phyloP scores from a whole-genome alignment of 2,113 vertebrate species.

The Nesoenas mayeri region DNA sequence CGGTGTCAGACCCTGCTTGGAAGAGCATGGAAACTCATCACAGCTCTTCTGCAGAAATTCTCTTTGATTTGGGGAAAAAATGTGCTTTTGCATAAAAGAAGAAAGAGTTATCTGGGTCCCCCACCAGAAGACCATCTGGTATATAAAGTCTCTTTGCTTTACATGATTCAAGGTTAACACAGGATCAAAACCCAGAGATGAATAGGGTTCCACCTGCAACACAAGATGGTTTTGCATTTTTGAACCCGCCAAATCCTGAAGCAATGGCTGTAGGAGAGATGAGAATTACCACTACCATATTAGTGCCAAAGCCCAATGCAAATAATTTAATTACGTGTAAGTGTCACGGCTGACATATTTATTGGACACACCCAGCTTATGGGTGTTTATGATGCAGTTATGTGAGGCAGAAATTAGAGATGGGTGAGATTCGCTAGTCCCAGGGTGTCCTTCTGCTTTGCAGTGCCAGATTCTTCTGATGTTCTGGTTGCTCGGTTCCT shows the following conservation, averaged over 20 bases:
- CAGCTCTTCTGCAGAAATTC: not conserved
- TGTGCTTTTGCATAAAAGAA: not conserved
- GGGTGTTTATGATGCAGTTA: not conserved
- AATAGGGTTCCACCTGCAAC: not conserved
- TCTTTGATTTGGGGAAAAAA: not conserved
- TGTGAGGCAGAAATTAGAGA: not conserved
- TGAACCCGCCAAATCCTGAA: not conserved
- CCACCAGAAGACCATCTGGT: not conserved
- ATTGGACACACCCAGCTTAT: not conserved
- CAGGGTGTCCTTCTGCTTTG: not conserved
- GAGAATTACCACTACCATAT: not conserved
- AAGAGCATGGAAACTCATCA: not conserved
- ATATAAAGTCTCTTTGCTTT: not conserved
- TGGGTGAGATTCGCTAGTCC: not conserved
- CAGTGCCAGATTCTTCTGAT: not conserved
- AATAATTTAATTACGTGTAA: not conserved
- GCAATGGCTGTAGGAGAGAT: not conserved
- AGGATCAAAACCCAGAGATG: not conserved
- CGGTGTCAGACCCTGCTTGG: not conserved
- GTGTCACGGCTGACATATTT: not conserved
- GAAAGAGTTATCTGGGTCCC: not conserved
- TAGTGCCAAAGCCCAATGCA: not conserved
- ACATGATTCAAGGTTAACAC: rapidly evolving
- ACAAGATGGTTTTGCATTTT: not conserved
- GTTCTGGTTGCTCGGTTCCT: not conserved